These are phyloP conservation scores for Trimorus sp. DNA, from an alignment of 2,888 invertebrate species.

Conservation along the genomic window DNA sequence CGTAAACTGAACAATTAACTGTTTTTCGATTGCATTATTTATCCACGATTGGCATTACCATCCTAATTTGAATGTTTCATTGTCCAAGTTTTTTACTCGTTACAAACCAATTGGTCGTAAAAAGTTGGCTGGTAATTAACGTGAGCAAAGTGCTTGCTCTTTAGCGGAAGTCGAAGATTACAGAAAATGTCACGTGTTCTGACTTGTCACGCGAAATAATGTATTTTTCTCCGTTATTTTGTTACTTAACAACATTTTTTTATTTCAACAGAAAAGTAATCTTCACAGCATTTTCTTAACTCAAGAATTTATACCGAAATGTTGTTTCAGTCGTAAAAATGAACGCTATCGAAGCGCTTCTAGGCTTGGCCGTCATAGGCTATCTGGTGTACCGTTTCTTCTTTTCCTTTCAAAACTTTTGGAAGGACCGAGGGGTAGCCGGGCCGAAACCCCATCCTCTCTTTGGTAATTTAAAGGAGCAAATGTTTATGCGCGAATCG, in stretches of 20 bases:
- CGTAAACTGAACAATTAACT: conserved; percentile 21
- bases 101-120: too few species aligned
- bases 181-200: too few species aligned
- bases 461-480: conserved; percentile 80
- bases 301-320: not conserved
- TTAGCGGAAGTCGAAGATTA: too few species aligned
- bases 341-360: conserved; percentile 64
- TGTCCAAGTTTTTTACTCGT: not conserved
- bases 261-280: too few species aligned
- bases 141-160: too few species aligned
- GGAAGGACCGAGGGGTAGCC: conserved; percentile 79
- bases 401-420: conserved; percentile 73
- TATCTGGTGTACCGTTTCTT: conserved; percentile 49
- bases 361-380: conserved; percentile 79
- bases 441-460: conserved; percentile 79
- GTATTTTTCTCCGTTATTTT: too few species aligned
- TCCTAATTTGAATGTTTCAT: not conserved
- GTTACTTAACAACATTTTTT: too few species aligned
- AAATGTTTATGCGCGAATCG: conserved; percentile 68
- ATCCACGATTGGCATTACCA: not conserved
- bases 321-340: conserved; percentile 37
- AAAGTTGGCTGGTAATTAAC: too few species aligned
- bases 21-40: not conserved
- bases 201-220: too few species aligned
- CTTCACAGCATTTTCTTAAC: too few species aligned